Evolutionary conservation across 1,140 invertebrate species (phyloP).

Genomic region (Teleogryllus occipitalis): DNA sequence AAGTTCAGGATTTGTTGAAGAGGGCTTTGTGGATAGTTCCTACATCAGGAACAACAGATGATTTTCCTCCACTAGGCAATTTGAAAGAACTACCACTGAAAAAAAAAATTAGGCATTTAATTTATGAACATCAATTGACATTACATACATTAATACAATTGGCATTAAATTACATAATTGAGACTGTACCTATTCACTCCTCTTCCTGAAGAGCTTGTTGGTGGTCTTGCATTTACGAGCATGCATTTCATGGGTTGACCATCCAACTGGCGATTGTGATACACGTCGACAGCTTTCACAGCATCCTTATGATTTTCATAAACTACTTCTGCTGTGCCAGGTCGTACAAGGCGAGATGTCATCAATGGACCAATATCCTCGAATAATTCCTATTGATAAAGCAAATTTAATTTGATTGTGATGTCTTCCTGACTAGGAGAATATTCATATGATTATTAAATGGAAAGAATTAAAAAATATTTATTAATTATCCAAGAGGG

Average conservation of each 20-base stretch:
- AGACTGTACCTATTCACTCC: neutral
- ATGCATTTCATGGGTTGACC: constrained; percentile 76
- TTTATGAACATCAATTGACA: neutral
- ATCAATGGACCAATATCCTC: constrained; percentile 81
- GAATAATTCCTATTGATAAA: constrained; percentile 66
- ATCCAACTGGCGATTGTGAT: constrained; percentile 84
- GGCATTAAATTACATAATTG: neutral
- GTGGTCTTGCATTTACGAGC: constrained; percentile 58
- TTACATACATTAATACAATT: neutral
- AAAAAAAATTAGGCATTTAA: neutral
- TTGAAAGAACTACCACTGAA: constrained; percentile 16
- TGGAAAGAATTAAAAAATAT: too few relatives aligned
- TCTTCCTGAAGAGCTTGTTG: constrained; percentile 25
- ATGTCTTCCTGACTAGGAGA: too few relatives aligned
- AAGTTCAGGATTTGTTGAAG: constrained; percentile 25
- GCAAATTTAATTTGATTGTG: neutral
- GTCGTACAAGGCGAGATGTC: constrained; percentile 71
- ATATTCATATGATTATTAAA: too few relatives aligned
- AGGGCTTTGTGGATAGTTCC: constrained; percentile 28
- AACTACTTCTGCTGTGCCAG: constrained; percentile 81
- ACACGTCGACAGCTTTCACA: constrained; percentile 78
- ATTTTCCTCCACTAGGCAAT: constrained; percentile 24
- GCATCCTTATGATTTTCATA: constrained; percentile 79
- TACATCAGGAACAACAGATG: constrained; percentile 26
- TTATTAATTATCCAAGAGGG: too few relatives aligned